Percentiles rank a stretch among this genome's conserved stretches.
Conservation (phyloP, 2,113 vertebrate species). For the Macroglossus sobrinus region DNA sequence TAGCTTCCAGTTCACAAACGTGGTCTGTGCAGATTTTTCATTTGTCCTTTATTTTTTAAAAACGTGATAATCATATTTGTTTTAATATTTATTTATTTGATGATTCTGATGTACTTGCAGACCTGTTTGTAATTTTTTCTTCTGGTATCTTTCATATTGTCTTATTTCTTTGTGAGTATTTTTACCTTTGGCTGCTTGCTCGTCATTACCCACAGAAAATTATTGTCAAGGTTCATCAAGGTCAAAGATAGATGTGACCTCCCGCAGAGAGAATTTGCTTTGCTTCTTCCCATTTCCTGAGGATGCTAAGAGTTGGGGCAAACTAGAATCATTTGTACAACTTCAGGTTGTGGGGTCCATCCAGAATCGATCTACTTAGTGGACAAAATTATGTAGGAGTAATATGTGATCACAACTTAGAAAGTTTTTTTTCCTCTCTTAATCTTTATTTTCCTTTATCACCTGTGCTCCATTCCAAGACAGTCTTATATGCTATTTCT, state of each 20-base stretch:
- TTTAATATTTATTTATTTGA: not conserved
- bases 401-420: not conserved
- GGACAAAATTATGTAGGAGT: not conserved
- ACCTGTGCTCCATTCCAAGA: not conserved
- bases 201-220: not conserved
- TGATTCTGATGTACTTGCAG: not conserved
- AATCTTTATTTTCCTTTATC: not conserved
- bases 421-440: too few relatives aligned
- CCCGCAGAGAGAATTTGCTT: not conserved
- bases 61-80: not conserved
- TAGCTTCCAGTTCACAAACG: not conserved
- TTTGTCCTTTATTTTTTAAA: not conserved
- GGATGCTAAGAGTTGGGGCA: not conserved
- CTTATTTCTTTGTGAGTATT: not conserved
- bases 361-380: not conserved
- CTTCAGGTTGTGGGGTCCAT: not conserved
- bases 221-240: not conserved
- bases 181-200: not conserved
- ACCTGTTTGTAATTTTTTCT: not conserved
- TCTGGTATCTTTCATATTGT: not conserved
- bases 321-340: not conserved
- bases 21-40: not conserved
- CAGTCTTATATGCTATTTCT: not conserved
- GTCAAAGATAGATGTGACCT: not conserved
- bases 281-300: not conserved